Evolutionary conservation across 2,113 vertebrate genomes (phyloP).

Genomic region (Laterallus jamaicensis): DNA sequence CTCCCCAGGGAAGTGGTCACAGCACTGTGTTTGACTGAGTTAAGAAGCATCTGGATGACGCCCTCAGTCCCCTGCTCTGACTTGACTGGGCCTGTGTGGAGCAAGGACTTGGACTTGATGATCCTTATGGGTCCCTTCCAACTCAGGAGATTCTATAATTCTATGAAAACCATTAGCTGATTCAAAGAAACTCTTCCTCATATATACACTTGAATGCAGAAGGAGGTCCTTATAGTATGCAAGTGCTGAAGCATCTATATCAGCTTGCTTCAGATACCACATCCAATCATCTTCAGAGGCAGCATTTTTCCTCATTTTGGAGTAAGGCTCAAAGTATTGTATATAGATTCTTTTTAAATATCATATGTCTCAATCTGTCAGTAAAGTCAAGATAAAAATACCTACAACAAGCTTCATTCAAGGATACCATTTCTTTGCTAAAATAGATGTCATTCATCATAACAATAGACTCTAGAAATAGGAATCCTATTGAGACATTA

Average conservation of each 20-base stretch:
- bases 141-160: too few species aligned
- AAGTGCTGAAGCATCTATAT: not conserved
- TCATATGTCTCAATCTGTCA: not conserved
- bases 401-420: conserved; percentile 34
- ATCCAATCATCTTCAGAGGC: not conserved
- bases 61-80: too few species aligned
- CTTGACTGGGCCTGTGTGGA: too few species aligned
- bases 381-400: conserved; percentile 32
- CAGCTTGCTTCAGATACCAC: not conserved
- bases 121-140: too few species aligned
- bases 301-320: not conserved
- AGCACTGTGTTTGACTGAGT: too few species aligned
- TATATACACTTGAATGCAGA: not conserved
- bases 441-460: conserved; percentile 45
- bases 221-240: not conserved
- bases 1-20: too few species aligned
- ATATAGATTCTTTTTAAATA: not conserved
- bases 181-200: not conserved
- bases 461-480: conserved; percentile 63
- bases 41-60: too few species aligned
- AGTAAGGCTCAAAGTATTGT: not conserved
- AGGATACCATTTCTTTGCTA: conserved; percentile 39
- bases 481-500: conserved; percentile 36
- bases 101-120: too few species aligned
- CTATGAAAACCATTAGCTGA: not conserved